Evolutionary conservation across 2,797 vertebrate genomes (phyloP).

Genomic region (Orestias chungarensis): DNA sequence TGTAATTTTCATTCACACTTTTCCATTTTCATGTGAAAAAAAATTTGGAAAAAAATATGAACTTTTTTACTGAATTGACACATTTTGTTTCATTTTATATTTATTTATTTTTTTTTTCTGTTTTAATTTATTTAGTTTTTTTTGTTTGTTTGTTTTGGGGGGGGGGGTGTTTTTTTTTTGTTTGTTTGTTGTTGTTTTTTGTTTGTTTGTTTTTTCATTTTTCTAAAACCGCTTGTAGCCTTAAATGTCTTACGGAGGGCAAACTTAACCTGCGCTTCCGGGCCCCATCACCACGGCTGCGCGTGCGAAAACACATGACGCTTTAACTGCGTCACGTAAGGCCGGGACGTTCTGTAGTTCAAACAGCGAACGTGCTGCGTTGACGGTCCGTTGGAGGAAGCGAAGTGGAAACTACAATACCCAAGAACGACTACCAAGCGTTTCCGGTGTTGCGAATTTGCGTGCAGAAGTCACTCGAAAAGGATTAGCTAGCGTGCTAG

Average conservation of each 20-base stretch:
- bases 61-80: background rate
- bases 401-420: conserved; percentile 62
- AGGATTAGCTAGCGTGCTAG: conserved; percentile 73
- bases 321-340: background rate
- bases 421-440: background rate
- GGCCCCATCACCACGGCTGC: background rate
- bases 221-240: background rate
- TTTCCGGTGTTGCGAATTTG: conserved; percentile 44
- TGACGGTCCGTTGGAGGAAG: rapidly evolving
- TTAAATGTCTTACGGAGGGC: rapidly evolving
- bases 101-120: background rate
- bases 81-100: background rate
- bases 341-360: conserved; percentile 53
- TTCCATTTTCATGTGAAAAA: background rate
- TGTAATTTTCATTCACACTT: background rate
- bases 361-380: background rate
- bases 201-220: background rate
- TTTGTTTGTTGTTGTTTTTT: too few relatives aligned
- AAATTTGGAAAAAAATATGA: background rate
- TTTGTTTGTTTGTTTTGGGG: too few relatives aligned
- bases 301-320: conserved; percentile 40
- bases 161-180: too few relatives aligned
- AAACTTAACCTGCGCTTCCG: rapidly evolving
- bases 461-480: conserved; percentile 74
- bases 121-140: too few relatives aligned